A percentile compares a stretch with the other conserved stretches of the same genome.
Evolutionary conservation across 2,797 vertebrate species (phyloP).

Genomic region (Galago senegalensis): DNA sequence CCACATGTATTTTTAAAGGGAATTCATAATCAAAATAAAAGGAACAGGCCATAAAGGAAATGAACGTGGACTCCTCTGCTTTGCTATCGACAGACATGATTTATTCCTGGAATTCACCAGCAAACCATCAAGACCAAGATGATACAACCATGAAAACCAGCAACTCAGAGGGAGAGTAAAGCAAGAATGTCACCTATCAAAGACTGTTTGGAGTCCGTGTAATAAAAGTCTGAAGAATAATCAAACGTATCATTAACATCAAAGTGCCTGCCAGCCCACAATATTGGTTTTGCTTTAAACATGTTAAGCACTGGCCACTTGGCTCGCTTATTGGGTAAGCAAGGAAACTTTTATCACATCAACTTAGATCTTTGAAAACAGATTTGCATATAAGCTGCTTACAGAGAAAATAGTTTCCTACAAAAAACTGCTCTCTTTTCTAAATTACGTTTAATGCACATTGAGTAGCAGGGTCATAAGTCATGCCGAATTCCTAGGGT

Average conservation of each 20-base stretch:
- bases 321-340: background rate
- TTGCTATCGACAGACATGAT: background rate
- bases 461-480: background rate
- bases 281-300: conserved; percentile 56
- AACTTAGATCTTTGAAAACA: conserved; percentile 57
- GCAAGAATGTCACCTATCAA: conserved; percentile 49
- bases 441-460: background rate
- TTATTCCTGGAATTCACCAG: background rate
- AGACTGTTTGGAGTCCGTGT: conserved; percentile 23
- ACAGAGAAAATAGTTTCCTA: background rate
- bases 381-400: background rate
- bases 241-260: conserved; percentile 67
- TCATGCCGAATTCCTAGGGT: background rate
- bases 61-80: background rate
- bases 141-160: background rate
- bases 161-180: conserved; percentile 29
- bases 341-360: conserved; percentile 33
- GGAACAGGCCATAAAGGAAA: conserved; percentile 12
- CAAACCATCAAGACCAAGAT: background rate
- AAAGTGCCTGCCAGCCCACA: background rate
- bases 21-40: conserved; percentile 34
- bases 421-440: conserved; percentile 45
- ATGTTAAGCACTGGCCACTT: background rate
- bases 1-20: background rate
- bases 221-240: conserved; percentile 66